Evolutionary conservation across 2,888 invertebrate genomes (phyloP), one percentile per base, ranked within the genome.

Genomic region (Cryptus viduatorius): DNA sequence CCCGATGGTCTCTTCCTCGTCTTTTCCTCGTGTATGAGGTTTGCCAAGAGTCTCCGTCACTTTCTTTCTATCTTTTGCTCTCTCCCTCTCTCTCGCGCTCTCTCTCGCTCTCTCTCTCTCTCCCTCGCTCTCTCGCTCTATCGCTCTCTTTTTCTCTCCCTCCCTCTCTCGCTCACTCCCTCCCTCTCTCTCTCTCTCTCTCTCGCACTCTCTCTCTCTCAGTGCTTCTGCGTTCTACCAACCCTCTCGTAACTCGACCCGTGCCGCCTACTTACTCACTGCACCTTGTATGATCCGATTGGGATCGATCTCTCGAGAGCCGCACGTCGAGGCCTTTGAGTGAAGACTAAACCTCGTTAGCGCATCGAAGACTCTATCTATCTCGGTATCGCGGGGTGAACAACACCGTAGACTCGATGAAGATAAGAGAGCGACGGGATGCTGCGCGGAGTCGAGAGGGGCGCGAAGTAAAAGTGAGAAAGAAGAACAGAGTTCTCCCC

Each of bases 221-320:
- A 46, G 59, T 46, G 44, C 42, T 61, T 61, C 29, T 37, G 7
- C 44, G 44, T 19, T 5, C 64, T 19, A 3, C 44, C 24, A 24
- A 31, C 61, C 72, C 65, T 80, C 68, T 56, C 59, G 78, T 81
- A 79, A 84, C 72, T 76, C 72, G 48, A 80, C 65, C 77, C 82
- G 84, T 84, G 81, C 84, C 78, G 81, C 81, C 81, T 84, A 81
- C 78, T 84, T 84, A 80, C 71, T 80, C 73, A 73, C 85, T 83
- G 85, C 85, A 85, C 86, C 87, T 89, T 86, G 85, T 84, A 85
- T 89, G 88, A 90, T 90, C 87, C 89, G 87, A 90, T 90, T 90
- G 89, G 86, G 84, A 89, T 89, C 87, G 88, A 90, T 89, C 79
- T 86, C 69, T 83, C 37, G 87, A 86, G 86, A 84, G 84, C 78